Base-by-base conservation (phyloP, 2,888 invertebrate species). In the Julus scanicus region DNA sequence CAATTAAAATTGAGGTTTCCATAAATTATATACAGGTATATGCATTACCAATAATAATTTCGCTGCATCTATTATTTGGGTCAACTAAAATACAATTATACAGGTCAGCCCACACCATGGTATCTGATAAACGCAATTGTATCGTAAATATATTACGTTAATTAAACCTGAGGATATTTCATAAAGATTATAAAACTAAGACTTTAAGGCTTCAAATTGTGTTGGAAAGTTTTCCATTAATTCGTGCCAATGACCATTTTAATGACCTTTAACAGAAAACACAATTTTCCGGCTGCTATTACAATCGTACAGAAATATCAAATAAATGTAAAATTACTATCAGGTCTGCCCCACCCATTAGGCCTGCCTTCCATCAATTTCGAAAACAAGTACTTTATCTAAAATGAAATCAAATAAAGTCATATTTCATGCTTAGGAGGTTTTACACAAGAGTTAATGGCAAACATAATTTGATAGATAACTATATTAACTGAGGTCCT, bases 321-420 rank as follows among this genome's bases (percentile, higher is more conserved):
- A 71, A 71, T 71, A 71, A 71, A 71, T 71, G 71, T 71, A 29
- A 71, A 29, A 29, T 20, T 71, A 71, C 29, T 20, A 71, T 71
- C 20, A 29, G 71, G 20, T 20, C 6, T 2, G 8, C 71, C 29
- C 71, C 71, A 71, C 71, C 71, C 71, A 53, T 15, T 9, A 11
- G 4, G 71, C 71, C 29, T 29, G 71, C 71, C 29, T 29, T 6
- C 29, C 29, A 9, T 29, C 71, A 71, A 71, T 29, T 71, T 71
- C 71, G 29, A 29, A 71, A 29, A 29, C n/a, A n/a, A 63, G 71
- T 4, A 71, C 15, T 29, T 71, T 71, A 71, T 71, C 71, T 29
- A 20, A 71, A 71, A 71, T 71, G 71, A 71, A 71, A 71, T 71
- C 71, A 71, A 71, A 71, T n/a, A 71, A 29, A 20, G 71, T 29